A percentile compares a stretch with the other conserved stretches of the same genome.
These are phyloP conservation scores for Drosophila kepulauana DNA, from an alignment of 1,140 invertebrate species.

Conservation along the genomic window DNA sequence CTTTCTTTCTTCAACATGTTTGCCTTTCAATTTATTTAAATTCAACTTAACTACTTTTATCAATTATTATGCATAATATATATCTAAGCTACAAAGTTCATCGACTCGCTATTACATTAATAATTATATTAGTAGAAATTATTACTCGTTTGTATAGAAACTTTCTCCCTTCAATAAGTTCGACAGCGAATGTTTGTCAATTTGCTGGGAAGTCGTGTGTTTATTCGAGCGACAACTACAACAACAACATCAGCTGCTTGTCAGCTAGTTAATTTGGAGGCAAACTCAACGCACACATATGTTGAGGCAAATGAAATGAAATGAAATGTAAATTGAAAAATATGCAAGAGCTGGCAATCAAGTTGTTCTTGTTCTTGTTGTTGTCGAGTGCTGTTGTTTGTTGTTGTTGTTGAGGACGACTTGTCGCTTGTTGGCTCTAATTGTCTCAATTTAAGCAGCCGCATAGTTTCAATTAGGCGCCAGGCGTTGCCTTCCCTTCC, in stretches of 20 bases:
- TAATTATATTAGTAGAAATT: too few species aligned
- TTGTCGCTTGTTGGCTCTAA: conserved; percentile 50
- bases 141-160: too few species aligned
- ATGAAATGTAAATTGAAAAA: conserved; percentile 79
- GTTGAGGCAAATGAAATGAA: conserved; percentile 31
- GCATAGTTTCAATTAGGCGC: conserved; percentile 77
- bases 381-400: conserved; percentile 12
- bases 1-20: too few species aligned
- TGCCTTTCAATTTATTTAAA: too few species aligned
- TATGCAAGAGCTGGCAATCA: conserved; percentile 63
- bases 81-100: too few species aligned
- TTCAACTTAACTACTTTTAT: too few species aligned
- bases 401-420: conserved; percentile 11
- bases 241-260: conserved; percentile 3
- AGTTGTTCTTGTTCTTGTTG: conserved; percentile 27
- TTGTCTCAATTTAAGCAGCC: conserved; percentile 75
- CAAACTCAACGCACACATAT: conserved; percentile 17
- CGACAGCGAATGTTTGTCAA: background rate
- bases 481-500: conserved; percentile 43
- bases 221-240: conserved; percentile 6
- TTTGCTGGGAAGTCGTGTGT: background rate
- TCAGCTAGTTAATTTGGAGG: conserved; percentile 10
- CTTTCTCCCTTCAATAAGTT: too few species aligned
- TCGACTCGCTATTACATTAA: too few species aligned
- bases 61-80: too few species aligned